Base-by-base conservation (phyloP, 2,888 invertebrate genomes). In the Empis livida region DNA sequence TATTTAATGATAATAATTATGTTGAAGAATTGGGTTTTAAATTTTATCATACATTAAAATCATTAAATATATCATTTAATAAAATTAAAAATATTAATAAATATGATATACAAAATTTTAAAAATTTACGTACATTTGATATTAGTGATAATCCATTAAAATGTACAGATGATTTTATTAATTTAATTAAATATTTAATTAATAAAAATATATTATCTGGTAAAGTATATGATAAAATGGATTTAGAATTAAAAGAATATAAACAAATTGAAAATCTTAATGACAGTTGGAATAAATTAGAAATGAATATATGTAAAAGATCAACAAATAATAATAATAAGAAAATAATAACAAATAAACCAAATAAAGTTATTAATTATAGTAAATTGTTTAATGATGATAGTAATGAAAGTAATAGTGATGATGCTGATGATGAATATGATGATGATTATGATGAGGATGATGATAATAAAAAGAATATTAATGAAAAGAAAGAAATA, bases 91-190 rank as follows among this genome's bases (percentile, higher is more conserved):
- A n/a, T n/a, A n/a, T n/a, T n/a, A n/a, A n/a, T n/a, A n/a, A n/a
- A n/a, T n/a, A n/a, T n/a, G n/a, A n/a, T n/a, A n/a, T n/a, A n/a
- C n/a, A n/a, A n/a, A n/a, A n/a, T 43, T 68, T 70, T 51, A 64
- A 63, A 55, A 62, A 61, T 20, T 57, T 78, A n/a, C 64, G 64
- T 30, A 68, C 71, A 10, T 56, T 78, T n/a, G 71, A 73, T 42
- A 60, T 76, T 48, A 76, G 77, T 8, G 71, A 78, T 52, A 84
- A 84, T 65, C 80, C 80, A 2, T 67, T 88, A 35, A 73, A 76
- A 40, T 87, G 87, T 63, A 77, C 78, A 53, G 71, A 74, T 27
- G 79, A 80, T 43, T 80, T 86, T 59, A 78, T 78, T 54, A 72
- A 77, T 46, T 75, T 84, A 35, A 76, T 86, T 61, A 62, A 61